Conservation (phyloP, 1,140 invertebrate genomes). For the Temnothorax nylanderi region DNA sequence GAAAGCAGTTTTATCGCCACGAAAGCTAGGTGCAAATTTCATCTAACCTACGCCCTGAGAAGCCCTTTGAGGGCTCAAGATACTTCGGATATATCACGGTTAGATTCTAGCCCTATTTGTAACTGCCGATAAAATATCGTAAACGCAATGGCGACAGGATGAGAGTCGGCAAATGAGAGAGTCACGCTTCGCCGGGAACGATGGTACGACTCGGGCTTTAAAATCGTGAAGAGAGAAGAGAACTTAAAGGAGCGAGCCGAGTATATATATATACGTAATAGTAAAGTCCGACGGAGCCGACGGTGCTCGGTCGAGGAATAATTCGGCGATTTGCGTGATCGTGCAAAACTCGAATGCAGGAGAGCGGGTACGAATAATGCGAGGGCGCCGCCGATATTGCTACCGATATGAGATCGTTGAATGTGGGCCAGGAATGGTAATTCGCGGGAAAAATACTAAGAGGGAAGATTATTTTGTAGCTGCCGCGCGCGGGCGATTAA, state of each 20-base stretch:
- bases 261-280: slow-evolving; percentile 35
- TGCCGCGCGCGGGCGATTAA: slow-evolving; percentile 48
- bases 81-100: slow-evolving; percentile 51
- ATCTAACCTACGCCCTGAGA: slow-evolving; percentile 35
- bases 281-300: slow-evolving; percentile 10
- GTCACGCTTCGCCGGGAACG: slow-evolving; percentile 20
- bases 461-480: slow-evolving; percentile 66
- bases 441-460: slow-evolving; percentile 55
- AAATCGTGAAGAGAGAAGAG: slow-evolving; percentile 5
- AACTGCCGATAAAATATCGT: slow-evolving; percentile 65
- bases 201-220: slow-evolving; percentile 43
- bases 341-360: slow-evolving; percentile 54
- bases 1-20: slow-evolving; percentile 59
- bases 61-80: slow-evolving; percentile 60
- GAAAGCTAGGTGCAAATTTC: slow-evolving; percentile 62
- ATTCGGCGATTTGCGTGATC: slow-evolving; percentile 73
- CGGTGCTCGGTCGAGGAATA: slow-evolving; percentile 59
- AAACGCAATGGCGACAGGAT: slow-evolving; percentile 37
- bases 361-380: slow-evolving; percentile 57
- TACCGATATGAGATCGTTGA: slow-evolving; percentile 72
- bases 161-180: slow-evolving; percentile 47
- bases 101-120: slow-evolving; percentile 51
- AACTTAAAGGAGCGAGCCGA: slow-evolving; percentile 8
- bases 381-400: slow-evolving; percentile 59
- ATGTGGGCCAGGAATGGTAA: slow-evolving; percentile 71